Percentiles rank a stretch among this genome's conserved stretches.
Conservation (phyloP, 35 echinoderm and acorn worm species). For the Heliocidaris erythrogramma region DNA sequence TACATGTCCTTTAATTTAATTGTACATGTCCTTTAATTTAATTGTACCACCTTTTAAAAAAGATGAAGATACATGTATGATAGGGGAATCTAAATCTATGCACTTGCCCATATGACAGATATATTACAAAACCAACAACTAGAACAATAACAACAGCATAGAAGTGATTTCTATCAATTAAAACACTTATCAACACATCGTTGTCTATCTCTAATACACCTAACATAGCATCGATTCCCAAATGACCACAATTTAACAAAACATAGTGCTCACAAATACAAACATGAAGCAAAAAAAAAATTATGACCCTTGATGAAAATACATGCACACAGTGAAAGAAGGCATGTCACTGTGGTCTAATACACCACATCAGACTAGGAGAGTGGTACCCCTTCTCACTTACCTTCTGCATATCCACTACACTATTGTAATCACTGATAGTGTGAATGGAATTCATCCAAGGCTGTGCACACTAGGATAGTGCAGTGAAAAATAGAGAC, state of each 20-base stretch:
- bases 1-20: no score
- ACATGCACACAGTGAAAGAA: neutral
- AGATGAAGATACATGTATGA: no score
- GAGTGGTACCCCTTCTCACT: slow-evolving; percentile 36
- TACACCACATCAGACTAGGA: neutral
- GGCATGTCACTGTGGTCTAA: neutral
- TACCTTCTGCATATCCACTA: slow-evolving; percentile 48
- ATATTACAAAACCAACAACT: no score
- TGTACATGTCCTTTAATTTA: no score
- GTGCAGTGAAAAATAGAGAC: slow-evolving; percentile 34
- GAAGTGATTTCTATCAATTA: no score
- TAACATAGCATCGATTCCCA: no score
- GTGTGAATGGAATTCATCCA: slow-evolving; percentile 52
- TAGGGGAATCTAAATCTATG: no score
- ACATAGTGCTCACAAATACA: neutral
- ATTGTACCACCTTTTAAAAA: no score
- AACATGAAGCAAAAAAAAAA: neutral
- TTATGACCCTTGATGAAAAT: neutral
- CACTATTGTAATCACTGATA: slow-evolving; percentile 49
- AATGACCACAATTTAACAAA: neutral
- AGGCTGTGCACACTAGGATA: slow-evolving; percentile 34
- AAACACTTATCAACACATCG: no score
- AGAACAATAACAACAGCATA: no score
- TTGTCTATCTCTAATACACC: no score
- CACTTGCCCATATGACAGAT: no score